A percentile compares a stretch with the other conserved stretches of the same genome.
Conservation (phyloP, 2,888 invertebrate species). For the Callosobruchus maculatus region DNA sequence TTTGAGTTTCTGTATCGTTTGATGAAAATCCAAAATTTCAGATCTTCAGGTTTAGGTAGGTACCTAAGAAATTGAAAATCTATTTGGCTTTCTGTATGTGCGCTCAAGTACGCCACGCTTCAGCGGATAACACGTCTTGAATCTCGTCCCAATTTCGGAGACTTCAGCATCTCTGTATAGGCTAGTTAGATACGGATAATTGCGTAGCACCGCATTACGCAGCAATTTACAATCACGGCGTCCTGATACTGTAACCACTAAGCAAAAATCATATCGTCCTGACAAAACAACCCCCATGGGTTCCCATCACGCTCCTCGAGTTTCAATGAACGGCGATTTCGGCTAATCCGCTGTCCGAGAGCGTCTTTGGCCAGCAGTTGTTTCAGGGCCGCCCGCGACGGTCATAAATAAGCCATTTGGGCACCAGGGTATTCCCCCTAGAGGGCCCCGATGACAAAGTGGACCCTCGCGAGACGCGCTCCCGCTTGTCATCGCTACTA, state of each 20-base stretch:
- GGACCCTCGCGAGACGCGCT: slow-evolving; percentile 33
- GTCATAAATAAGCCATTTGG: slow-evolving; percentile 47
- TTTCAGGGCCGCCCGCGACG: slow-evolving; percentile 19
- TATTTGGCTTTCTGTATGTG: too few relatives aligned
- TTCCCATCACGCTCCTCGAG: neutral
- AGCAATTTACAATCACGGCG: too few relatives aligned
- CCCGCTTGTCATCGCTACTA: neutral
- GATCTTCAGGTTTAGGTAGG: too few relatives aligned
- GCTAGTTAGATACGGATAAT: too few relatives aligned
- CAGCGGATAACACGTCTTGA: too few relatives aligned
- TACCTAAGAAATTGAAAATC: too few relatives aligned
- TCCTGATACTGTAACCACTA: neutral
- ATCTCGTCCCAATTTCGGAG: too few relatives aligned
- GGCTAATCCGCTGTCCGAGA: neutral
- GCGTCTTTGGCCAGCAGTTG: slow-evolving; percentile 1
- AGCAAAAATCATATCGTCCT: neutral
- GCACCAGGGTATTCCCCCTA: slow-evolving; percentile 30
- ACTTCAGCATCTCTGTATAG: too few relatives aligned
- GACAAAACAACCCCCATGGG: neutral
- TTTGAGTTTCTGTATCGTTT: too few relatives aligned
- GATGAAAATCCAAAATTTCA: too few relatives aligned
- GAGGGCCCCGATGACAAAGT: slow-evolving; percentile 29
- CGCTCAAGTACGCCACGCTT: too few relatives aligned
- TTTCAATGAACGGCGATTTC: neutral
- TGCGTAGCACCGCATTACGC: too few relatives aligned